Evolutionary conservation across 2,888 invertebrate species (phyloP).

Genomic region (Lasioglossum villosulum): DNA sequence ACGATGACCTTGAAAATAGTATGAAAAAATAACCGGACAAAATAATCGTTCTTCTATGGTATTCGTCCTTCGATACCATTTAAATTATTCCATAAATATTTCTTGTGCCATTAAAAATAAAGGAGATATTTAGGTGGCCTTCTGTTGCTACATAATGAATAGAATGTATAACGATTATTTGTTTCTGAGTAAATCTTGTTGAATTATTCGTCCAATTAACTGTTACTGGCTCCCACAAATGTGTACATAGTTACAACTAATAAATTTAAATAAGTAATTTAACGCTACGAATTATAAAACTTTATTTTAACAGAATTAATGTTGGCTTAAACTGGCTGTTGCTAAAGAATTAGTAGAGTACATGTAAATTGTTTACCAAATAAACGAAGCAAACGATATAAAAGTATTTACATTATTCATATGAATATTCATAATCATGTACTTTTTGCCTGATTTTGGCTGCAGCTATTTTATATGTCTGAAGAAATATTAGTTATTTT

Average conservation of each 20-base stretch:
- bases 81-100: too few species aligned
- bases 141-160: not conserved
- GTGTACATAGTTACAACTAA: not conserved
- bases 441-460: not conserved
- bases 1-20: too few species aligned
- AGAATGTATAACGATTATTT: not conserved
- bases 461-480: not conserved
- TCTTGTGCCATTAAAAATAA: too few species aligned
- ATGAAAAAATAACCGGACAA: too few species aligned
- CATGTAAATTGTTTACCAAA: too few species aligned
- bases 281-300: not conserved
- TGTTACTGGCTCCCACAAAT: not conserved
- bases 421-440: not conserved
- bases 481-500: not conserved
- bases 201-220: not conserved
- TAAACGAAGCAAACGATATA: not conserved
- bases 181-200: not conserved
- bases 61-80: too few species aligned
- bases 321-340: not conserved
- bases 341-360: not conserved
- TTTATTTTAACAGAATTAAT: not conserved
- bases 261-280: not conserved
- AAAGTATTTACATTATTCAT: not conserved
- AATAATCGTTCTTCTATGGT: too few species aligned
- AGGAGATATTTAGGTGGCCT: too few species aligned